Evolutionary conservation across 2,888 invertebrate species (phyloP), one percentile per base, ranked within the genome.

Genomic region (Aleiodes alternator): DNA sequence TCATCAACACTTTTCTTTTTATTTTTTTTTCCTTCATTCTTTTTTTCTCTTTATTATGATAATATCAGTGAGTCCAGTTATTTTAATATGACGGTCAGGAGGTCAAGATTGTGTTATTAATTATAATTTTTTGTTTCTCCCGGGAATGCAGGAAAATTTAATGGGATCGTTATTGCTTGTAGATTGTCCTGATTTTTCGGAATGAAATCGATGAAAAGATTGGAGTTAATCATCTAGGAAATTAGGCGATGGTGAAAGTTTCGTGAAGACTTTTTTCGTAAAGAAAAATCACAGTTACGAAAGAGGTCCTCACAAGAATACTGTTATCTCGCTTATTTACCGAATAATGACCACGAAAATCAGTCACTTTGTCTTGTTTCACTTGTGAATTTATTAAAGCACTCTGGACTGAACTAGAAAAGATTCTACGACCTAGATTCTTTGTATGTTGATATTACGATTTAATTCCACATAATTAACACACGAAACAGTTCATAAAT

Each of bases 41-140:
- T 7, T 6, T 53, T 53, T 53, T 53, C 16, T 53, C 11, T 53
- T 53, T 53, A 8, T 34, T 31, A 12, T n/a, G 72, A 75, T 69
- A 70, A 69, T 76, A 76, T 59, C 64, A 64, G 43, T 16, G 8
- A 48, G 64, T 48, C 64, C 43, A 73, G 74, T 69, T 79, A 80
- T 80, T 80, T 80, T 68, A 11, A 77, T 80, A 78, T 78, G 73
- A 59, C 79, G 81, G 77, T 81, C 79, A 81, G 81, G 69, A 74
- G 79, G 79, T 76, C 80, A 78, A 78, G 74, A 75, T 73, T 78
- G 61, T 69, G 53, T 66, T 55, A 48, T 16, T 16, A 1, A 66
- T 9, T 4, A 69, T 55, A 9, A 23, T 43, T 57, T 51, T 56
- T 72, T 16, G n/a, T 34, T 7, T 1, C 23, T 23, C 2, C 23